A percentile compares a stretch with the other conserved stretches of the same genome.
Conservation (phyloP, 2,797 vertebrate genomes). For the Sciurus carolinensis region DNA sequence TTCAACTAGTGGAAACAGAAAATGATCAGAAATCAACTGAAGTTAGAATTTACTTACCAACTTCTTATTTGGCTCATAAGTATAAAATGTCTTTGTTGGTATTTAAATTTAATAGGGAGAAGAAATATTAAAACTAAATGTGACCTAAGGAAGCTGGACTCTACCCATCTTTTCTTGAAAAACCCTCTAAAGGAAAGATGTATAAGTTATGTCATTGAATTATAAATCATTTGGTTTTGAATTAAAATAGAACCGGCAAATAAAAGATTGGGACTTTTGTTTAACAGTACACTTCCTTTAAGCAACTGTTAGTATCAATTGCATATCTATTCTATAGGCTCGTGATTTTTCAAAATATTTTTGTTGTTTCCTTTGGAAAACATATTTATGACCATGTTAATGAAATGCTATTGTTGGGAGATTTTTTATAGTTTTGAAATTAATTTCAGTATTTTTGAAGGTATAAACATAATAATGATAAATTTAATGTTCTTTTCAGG, state of each 20-base stretch:
- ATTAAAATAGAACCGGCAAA: not conserved
- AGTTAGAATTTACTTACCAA: not conserved
- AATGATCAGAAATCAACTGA: not conserved
- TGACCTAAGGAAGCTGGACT: not conserved
- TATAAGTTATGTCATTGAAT: not conserved
- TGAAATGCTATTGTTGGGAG: not conserved
- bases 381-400: not conserved
- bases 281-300: not conserved
- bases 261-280: not conserved
- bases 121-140: not conserved
- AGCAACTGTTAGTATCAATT: not conserved
- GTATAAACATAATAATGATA: not conserved
- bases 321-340: not conserved
- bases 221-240: not conserved
- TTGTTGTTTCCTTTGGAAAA: not conserved
- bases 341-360: not conserved
- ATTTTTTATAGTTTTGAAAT: conserved; percentile 15
- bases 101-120: not conserved
- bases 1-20: not conserved
- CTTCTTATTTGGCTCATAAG: not conserved
- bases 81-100: not conserved
- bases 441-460: not conserved
- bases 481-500: not conserved
- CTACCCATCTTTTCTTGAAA: not conserved
- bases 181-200: not conserved